Base-by-base conservation (phyloP, 2,888 invertebrate genomes). In the Pandemis cinnamomeana region DNA sequence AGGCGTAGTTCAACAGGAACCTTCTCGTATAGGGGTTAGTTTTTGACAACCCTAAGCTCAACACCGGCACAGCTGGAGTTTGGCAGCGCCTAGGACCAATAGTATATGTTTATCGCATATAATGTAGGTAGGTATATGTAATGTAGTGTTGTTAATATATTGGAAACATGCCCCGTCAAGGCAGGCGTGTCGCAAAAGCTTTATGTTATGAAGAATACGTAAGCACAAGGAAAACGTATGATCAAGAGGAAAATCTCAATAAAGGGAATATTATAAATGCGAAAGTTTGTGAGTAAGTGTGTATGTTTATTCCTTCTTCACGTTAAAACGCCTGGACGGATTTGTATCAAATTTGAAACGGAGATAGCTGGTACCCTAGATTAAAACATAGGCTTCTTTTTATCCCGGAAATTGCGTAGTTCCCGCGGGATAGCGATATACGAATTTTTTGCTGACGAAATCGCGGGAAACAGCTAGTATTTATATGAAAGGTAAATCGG, bases 171-270 rank as follows among this genome's bases (percentile, higher is more conserved):
- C 11, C 13, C 48, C 13, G 48, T 48, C 48, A 13, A 48, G 48
- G 48, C 48, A n/a, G 51, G n/a, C 51, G 51, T 51, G 46, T 55
- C 15, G 11, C 55, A 20, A 55, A 20, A 20, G 55, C 15, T 55
- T 20, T 20, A 20, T 55, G 7, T 20, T 20, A 20, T 55, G 20
- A 55, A 55, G 20, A 55, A n/a, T 55, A 20, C 20, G 8, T 6
- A 20, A 55, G 55, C 15, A 55, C 20, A 55, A 55, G 20, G 20
- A 55, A 55, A 7, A 55, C 55, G 20, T 55, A 55, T 55, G 55
- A 20, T 20, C 55, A 41, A 41, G 41, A n/a, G 61, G 61, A 61
- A 61, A 61, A 36, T 41, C 36, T 55, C 55, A 20, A 55, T 55
- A 55, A 55, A 55, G 55, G 20, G 55, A 5, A 51, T 51, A 0